A percentile compares a stretch with the other conserved stretches of the same genome.
phyloP scores from a whole-genome alignment of 2,797 vertebrate species.

The Chrysocyon brachyurus region DNA sequence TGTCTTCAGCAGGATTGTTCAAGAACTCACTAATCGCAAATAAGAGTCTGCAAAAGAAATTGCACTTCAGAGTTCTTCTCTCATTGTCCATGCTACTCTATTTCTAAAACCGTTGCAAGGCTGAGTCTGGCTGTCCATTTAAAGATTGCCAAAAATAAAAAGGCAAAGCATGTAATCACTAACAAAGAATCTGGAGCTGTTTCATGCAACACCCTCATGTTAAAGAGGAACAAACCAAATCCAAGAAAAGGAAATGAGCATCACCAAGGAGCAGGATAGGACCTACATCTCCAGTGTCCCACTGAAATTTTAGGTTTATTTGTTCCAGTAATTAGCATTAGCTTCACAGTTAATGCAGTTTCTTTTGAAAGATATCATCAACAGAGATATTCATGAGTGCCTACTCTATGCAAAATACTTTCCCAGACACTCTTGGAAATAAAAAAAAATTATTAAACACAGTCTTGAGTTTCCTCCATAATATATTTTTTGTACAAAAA shows the following conservation, averaged over 20 bases:
- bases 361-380: neutral
- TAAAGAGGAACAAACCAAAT: neutral
- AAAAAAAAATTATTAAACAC: conserved; percentile 2
- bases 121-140: conserved; percentile 9
- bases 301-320: neutral
- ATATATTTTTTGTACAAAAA: conserved; percentile 58
- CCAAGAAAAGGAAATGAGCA: neutral
- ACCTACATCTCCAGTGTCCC: neutral
- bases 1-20: neutral
- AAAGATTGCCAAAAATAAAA: conserved; percentile 54
- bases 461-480: conserved; percentile 57
- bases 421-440: conserved; percentile 52
- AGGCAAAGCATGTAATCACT: conserved; percentile 14
- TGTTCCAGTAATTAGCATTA: neutral
- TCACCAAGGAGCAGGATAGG: neutral
- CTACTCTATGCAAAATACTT: conserved; percentile 1
- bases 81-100: neutral
- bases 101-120: neutral
- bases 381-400: neutral
- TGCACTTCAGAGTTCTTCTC: neutral
- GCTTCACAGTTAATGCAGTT: neutral
- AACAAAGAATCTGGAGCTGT: neutral
- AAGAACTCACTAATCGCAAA: neutral
- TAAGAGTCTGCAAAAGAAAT: neutral
- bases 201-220: neutral